A percentile compares a stretch with the other conserved stretches of the same genome.
Conservation (phyloP, 2,888 invertebrate genomes). For the Plagodis dolabraria region DNA sequence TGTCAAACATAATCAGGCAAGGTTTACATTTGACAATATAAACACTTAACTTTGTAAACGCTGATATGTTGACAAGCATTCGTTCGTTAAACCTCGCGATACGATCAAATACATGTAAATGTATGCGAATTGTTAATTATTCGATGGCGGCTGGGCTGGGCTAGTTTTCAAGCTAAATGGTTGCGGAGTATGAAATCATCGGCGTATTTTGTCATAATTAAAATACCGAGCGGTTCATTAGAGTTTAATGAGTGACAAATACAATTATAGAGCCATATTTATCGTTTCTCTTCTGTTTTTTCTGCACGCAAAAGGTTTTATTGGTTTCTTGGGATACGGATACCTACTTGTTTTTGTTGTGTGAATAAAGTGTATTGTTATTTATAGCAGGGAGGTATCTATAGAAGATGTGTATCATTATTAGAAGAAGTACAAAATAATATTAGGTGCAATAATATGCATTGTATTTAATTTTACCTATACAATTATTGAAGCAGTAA, state of each 20-base stretch:
- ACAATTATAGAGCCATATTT: neutral
- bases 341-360: too few species aligned
- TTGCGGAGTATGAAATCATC: constrained; percentile 16
- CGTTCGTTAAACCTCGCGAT: constrained; percentile 48
- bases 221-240: constrained; percentile 6
- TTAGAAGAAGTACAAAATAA: too few species aligned
- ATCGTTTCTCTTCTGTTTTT: too few species aligned
- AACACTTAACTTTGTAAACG: constrained; percentile 36
- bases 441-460: too few species aligned
- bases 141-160: constrained; percentile 37
- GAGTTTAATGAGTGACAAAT: constrained; percentile 13
- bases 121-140: constrained; percentile 56
- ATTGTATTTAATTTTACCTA: too few species aligned
- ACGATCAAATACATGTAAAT: constrained; percentile 54
- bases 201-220: constrained; percentile 28
- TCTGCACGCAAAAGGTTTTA: too few species aligned
- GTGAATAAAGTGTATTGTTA: too few species aligned
- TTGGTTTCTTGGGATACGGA: too few species aligned
- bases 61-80: constrained; percentile 50
- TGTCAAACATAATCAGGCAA: constrained; percentile 33
- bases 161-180: constrained; percentile 21
- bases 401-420: too few species aligned
- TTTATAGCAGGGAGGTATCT: too few species aligned
- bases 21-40: constrained; percentile 30
- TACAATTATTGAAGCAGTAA: too few species aligned